A percentile compares a stretch with the other conserved stretches of the same genome.
These are phyloP conservation scores for Nymphalis io DNA, from an alignment of 1,140 invertebrate species.

Conservation along the genomic window DNA sequence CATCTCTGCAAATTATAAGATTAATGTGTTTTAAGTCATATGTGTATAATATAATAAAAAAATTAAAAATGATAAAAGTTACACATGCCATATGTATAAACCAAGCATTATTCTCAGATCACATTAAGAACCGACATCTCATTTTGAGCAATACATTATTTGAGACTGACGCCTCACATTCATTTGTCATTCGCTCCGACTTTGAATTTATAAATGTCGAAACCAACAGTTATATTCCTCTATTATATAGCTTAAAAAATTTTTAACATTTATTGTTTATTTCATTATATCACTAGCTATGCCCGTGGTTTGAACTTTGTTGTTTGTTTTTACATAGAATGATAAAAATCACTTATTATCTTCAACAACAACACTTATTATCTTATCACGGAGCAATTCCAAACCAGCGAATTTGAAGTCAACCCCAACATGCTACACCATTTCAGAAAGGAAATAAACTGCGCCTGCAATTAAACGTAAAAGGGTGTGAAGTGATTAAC, in stretches of 20 bases:
- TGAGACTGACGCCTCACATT: constrained; percentile 30
- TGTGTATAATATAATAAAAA: background rate
- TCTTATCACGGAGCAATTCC: too few relatives aligned
- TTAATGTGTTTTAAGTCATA: background rate
- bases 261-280: background rate
- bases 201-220: constrained; percentile 33
- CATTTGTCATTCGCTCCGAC: constrained; percentile 45
- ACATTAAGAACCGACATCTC: constrained; percentile 24
- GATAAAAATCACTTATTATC: too few relatives aligned
- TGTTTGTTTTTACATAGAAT: too few relatives aligned
- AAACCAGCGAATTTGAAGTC: background rate
- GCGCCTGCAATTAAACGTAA: constrained; percentile 25
- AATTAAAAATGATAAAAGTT: background rate
- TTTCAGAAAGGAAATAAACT: constrained; percentile 28
- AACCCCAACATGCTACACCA: constrained; percentile 13
- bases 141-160: constrained; percentile 49
- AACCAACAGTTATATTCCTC: constrained; percentile 10
- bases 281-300: background rate
- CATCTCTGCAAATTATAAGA: too few relatives aligned
- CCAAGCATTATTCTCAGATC: background rate
- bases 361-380: too few relatives aligned
- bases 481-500: constrained; percentile 16
- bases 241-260: background rate
- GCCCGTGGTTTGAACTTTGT: too few relatives aligned
- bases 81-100: background rate